Percentiles rank a stretch among this genome's conserved stretches.
Conservation (phyloP, 2,797 vertebrate genomes). For the Amniataba percoides region DNA sequence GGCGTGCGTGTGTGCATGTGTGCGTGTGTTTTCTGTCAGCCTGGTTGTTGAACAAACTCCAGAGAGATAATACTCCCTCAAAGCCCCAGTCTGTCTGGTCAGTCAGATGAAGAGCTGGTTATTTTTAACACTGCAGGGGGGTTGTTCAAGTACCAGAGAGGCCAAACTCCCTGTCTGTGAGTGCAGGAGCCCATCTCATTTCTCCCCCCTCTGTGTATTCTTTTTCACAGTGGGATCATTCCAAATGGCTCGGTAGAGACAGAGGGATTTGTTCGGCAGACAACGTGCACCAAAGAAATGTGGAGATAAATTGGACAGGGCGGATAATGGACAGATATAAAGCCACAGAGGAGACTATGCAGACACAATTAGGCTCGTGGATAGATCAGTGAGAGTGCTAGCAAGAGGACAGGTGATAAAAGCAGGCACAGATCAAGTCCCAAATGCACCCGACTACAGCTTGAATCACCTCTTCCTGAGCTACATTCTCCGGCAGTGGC, state of each 20-base stretch:
- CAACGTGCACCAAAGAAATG: slow-evolving; percentile 55
- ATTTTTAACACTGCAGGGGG: slow-evolving; percentile 82
- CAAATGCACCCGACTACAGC: slow-evolving; percentile 47
- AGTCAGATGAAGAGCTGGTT: slow-evolving; percentile 79
- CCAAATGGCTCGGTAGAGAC: slow-evolving; percentile 54
- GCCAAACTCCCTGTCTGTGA: slow-evolving; percentile 58
- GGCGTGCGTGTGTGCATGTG: slow-evolving; percentile 7
- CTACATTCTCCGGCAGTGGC: slow-evolving; percentile 30
- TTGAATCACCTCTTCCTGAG: slow-evolving; percentile 34
- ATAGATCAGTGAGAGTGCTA: slow-evolving; percentile 55
- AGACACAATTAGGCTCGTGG: slow-evolving; percentile 64
- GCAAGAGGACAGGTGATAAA: slow-evolving; percentile 68
- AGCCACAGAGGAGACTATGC: slow-evolving; percentile 65
- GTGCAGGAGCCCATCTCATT: slow-evolving; percentile 56
- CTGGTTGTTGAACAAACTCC: slow-evolving; percentile 76
- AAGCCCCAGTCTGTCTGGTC: slow-evolving; percentile 81
- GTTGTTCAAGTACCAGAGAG: slow-evolving; percentile 74
- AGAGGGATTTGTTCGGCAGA: slow-evolving; percentile 63
- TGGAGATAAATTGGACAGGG: slow-evolving; percentile 71
- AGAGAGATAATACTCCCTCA: slow-evolving; percentile 83
- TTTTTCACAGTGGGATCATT: slow-evolving; percentile 59
- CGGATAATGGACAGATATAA: slow-evolving; percentile 65
- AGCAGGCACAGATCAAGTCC: slow-evolving; percentile 56
- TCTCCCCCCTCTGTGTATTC: slow-evolving; percentile 59
- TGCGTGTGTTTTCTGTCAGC: slow-evolving; percentile 62